phyloP scores from a whole-genome alignment of 2,888 invertebrate genomes.

The Sarcophaga variegata region DNA sequence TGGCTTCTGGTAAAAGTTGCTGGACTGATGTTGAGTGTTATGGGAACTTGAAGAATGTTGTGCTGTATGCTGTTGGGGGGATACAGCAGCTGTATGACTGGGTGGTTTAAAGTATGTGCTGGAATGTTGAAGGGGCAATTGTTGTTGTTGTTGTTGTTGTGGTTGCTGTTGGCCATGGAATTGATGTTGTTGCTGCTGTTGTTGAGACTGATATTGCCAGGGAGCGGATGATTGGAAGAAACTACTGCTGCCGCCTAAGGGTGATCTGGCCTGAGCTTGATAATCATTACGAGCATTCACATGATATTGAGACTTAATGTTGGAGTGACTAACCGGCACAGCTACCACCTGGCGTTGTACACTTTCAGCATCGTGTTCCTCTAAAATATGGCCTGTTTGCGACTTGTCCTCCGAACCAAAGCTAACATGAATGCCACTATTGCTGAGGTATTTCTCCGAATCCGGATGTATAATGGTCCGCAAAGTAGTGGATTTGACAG shows the following conservation, averaged over 20 bases:
- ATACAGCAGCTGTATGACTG: slow-evolving; percentile 60
- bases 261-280: slow-evolving; percentile 65
- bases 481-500: slow-evolving; percentile 88
- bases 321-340: slow-evolving; percentile 75
- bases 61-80: slow-evolving; percentile 60
- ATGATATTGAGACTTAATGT: slow-evolving; percentile 32
- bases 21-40: slow-evolving; percentile 30
- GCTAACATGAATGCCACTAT: slow-evolving; percentile 91
- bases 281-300: slow-evolving; percentile 59
- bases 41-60: slow-evolving; percentile 6
- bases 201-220: slow-evolving; percentile 65
- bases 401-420: slow-evolving; percentile 87
- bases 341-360: slow-evolving; percentile 86
- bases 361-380: slow-evolving; percentile 85
- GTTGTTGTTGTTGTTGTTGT: slow-evolving; percentile 62
- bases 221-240: slow-evolving; percentile 64
- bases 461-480: slow-evolving; percentile 93
- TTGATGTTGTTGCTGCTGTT: slow-evolving; percentile 74
- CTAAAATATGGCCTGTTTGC: slow-evolving; percentile 81
- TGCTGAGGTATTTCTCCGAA: slow-evolving; percentile 91
- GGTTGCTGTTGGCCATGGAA: slow-evolving; percentile 48
- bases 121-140: slow-evolving; percentile 63
- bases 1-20: slow-evolving; percentile 38
- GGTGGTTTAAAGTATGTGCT: slow-evolving; percentile 57
- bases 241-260: slow-evolving; percentile 56